A percentile compares a stretch with the other conserved stretches of the same genome.
Evolutionary conservation across 2,888 invertebrate genomes (phyloP).

Genomic region (Drosophila anomelani): DNA sequence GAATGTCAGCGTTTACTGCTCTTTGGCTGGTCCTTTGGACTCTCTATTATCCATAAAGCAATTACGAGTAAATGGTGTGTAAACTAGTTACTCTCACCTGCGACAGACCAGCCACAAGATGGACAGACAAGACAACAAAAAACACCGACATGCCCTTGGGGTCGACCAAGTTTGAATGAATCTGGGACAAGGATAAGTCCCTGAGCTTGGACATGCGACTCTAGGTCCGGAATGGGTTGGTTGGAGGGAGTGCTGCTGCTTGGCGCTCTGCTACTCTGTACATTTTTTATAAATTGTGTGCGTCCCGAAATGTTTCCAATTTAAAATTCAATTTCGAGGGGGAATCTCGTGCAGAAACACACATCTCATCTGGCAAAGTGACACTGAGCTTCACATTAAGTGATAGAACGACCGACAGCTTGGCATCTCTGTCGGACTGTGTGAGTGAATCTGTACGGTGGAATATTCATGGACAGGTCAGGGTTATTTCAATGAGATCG

Average conservation of each 20-base stretch:
- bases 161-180: slow-evolving; percentile 1
- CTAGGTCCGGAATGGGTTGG: not conserved
- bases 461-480: slow-evolving; percentile 17
- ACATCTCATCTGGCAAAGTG: not conserved
- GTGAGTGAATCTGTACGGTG: not conserved
- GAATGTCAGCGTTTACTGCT: not conserved
- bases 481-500: slow-evolving; percentile 13
- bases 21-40: not conserved
- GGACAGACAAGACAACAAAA: slow-evolving; percentile 9
- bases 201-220: slow-evolving; percentile 1
- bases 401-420: slow-evolving; percentile 9
- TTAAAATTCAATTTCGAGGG: slow-evolving; percentile 32
- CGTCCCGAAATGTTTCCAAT: slow-evolving; percentile 24
- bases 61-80: slow-evolving; percentile 26
- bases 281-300: slow-evolving; percentile 10
- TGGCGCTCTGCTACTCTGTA: slow-evolving; percentile 1
- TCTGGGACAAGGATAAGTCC: slow-evolving; percentile 11
- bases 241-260: not conserved
- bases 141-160: slow-evolving; percentile 4
- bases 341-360: not conserved
- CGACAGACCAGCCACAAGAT: not conserved
- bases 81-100: slow-evolving; percentile 19
- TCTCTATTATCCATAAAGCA: slow-evolving; percentile 7
- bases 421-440: slow-evolving; percentile 10
- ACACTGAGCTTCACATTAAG: slow-evolving; percentile 5